Conservation (phyloP, 2,113 vertebrate species). For the Etheostoma cragini region DNA sequence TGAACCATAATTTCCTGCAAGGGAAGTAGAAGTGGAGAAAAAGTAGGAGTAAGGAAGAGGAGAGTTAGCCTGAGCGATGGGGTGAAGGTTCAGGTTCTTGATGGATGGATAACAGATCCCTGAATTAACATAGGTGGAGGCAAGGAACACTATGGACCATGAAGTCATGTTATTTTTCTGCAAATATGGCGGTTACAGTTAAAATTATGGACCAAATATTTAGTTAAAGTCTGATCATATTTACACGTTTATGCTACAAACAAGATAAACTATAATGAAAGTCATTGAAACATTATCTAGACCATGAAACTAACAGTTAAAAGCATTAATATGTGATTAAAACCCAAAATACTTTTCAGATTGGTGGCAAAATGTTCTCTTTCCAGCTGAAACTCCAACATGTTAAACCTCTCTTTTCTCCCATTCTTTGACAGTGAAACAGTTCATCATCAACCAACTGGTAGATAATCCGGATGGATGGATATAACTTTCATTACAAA, state of each 20-base stretch:
- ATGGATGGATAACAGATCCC: neutral
- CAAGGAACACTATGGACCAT: neutral
- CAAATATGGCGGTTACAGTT: neutral
- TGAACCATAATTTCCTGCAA: slow-evolving; percentile 26
- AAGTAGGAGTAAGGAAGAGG: slow-evolving; percentile 4
- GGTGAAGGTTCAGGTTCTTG: neutral
- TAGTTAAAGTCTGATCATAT: neutral
- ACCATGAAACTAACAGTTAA: neutral
- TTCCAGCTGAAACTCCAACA: neutral
- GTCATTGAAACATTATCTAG: neutral
- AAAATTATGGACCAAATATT: neutral
- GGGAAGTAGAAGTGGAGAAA: slow-evolving; percentile 1
- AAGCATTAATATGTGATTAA: neutral
- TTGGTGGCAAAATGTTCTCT: neutral
- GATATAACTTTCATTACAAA: neutral
- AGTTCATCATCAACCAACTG: neutral
- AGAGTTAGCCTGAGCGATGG: neutral
- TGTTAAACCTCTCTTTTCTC: neutral
- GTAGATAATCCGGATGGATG: neutral
- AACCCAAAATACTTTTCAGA: neutral
- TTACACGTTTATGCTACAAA: neutral
- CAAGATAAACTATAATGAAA: neutral
- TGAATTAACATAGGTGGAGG: neutral
- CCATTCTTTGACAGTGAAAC: neutral
- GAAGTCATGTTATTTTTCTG: neutral